Base-by-base conservation (phyloP, 2,797 vertebrate species). In the Heteromormyrus szaboi region DNA sequence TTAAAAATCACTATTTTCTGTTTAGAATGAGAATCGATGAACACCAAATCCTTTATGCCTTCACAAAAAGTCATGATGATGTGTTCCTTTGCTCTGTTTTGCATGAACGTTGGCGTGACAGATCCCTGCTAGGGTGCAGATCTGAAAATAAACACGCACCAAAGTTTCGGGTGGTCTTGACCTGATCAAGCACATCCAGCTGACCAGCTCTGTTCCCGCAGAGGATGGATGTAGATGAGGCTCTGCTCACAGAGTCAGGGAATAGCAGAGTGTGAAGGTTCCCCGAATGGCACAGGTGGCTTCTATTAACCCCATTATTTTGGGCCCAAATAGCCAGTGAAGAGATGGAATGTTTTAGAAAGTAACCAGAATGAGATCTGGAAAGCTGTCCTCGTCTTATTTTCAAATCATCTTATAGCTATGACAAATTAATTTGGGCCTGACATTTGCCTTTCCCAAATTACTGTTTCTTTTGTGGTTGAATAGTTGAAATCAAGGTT, bases 231-330 rank as follows among this genome's bases (percentile, higher is more conserved):
- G 86, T 90, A 68, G 90, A 83, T 84, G 86, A 68, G 79, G 2
- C 88, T 76, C 50, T 33, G 85, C 11, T 2, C 53, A 12, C 85
- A 46, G 59, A 8, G 4, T 46, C 17, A 46, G 37, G 85, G 89
- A 85, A 90, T 88, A 59, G 90, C 86, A 88, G 89, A 8, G 56
- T 90, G 90, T 91, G 91, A 92, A 89, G 92, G 91, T 91, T 90
- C 0, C 51, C 86, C 83, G 89, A 92, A 59, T 72, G 85, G 62
- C 90, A 89, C 94, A 95, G 93, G 91, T 95, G 94, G 92, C 94
- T 95, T 92, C 83, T 88, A 94, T 96, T 94, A 93, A 89, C 12
- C 91, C 91, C 91, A 94, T 93, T 93, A 92, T 92, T 90, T 91
- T 90, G 89, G 90, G 93, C 92, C 90, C 92, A 90, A 93, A 93